Percentiles rank a stretch among this genome's conserved stretches.
These are phyloP conservation scores for Fregetta grallaria DNA, from an alignment of 2,113 vertebrate genomes.

Conservation along the genomic window DNA sequence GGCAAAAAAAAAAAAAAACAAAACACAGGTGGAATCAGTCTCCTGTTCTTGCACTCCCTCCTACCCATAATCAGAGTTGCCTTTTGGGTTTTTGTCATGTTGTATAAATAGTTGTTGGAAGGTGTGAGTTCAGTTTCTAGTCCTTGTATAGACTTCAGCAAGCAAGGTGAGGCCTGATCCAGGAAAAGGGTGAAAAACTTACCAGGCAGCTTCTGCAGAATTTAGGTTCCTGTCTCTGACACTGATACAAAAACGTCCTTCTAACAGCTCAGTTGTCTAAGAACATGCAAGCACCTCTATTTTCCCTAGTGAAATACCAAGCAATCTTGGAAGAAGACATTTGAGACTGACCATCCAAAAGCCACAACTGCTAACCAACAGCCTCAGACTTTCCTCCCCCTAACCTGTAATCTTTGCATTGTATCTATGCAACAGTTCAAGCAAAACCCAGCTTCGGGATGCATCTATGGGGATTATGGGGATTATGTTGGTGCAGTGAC, in stretches of 20 bases:
- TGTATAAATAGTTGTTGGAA: neutral
- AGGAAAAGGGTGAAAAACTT: neutral
- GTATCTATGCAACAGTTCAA: neutral
- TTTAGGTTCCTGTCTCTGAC: neutral
- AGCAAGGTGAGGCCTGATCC: neutral
- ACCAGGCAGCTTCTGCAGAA: neutral
- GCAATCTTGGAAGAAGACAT: neutral
- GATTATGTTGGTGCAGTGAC: too few relatives aligned
- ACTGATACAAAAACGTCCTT: neutral
- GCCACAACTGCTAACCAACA: neutral
- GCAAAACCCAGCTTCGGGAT: neutral
- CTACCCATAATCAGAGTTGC: neutral
- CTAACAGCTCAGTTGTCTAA: neutral
- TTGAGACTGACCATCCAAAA: neutral
- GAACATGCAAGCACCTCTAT: neutral
- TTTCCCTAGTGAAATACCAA: neutral
- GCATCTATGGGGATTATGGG: neutral
- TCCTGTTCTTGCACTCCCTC: neutral
- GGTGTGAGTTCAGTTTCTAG: neutral
- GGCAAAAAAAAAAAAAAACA: neutral
- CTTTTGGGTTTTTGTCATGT: neutral
- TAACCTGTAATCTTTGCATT: neutral
- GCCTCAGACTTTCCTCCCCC: neutral
- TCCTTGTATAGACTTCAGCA: neutral
- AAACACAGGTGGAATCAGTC: neutral